phyloP scores from a whole-genome alignment of 2,888 invertebrate genomes.

The Catocala nupta region DNA sequence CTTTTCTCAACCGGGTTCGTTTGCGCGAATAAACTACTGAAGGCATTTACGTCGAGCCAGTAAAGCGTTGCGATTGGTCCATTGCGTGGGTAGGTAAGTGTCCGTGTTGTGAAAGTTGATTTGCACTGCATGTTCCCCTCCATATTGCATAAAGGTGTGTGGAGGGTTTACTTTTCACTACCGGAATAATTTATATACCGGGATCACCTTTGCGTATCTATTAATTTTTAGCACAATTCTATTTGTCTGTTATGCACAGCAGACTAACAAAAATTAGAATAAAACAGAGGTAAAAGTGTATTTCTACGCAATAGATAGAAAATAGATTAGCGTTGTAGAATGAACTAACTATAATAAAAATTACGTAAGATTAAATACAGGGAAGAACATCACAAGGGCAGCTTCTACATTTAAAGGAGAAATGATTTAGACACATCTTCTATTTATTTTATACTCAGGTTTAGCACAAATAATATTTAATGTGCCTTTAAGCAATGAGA shows the following conservation, averaged over 20 bases:
- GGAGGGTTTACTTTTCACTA: slow-evolving; percentile 60
- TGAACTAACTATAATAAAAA: no score
- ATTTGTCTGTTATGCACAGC: background rate
- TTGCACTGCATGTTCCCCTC: slow-evolving; percentile 64
- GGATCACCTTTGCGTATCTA: slow-evolving; percentile 2
- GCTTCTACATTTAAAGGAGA: no score
- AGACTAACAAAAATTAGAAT: no score
- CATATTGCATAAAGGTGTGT: slow-evolving; percentile 40
- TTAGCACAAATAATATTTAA: no score
- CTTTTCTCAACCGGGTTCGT: slow-evolving; percentile 58
- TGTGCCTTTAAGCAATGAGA: no score
- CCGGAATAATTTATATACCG: slow-evolving; percentile 23
- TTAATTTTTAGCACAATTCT: background rate
- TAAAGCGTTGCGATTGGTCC: slow-evolving; percentile 59
- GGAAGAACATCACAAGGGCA: no score
- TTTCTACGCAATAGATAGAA: no score
- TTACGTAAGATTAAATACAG: no score
- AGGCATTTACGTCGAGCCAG: slow-evolving; percentile 48
- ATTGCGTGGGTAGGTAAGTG: slow-evolving; percentile 57
- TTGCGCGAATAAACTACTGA: slow-evolving; percentile 63
- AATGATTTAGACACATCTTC: no score
- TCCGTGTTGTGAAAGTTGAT: slow-evolving; percentile 79
- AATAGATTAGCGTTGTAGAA: no score
- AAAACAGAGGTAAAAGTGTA: no score
- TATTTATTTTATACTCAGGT: no score